Evolutionary conservation across 2,888 invertebrate species (phyloP), one percentile per base, ranked within the genome.

Genomic region (Hybos culiciformis): DNA sequence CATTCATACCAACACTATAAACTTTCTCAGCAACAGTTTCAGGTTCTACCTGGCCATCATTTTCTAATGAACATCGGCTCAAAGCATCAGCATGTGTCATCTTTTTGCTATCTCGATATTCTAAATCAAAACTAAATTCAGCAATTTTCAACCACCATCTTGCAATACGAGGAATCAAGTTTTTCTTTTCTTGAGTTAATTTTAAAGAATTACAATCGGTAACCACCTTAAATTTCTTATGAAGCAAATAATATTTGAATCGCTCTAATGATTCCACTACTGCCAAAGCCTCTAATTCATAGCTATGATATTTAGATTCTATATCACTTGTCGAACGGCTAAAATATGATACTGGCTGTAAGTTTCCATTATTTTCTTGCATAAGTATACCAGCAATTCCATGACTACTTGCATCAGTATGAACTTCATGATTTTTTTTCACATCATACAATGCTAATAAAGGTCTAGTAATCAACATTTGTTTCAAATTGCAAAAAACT

Each of bases 131-230:
- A 21, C 38, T 32, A 15, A 21, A 42, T 32, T 42, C 37, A 12
- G 24, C 17, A 9, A 36, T 39, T 20, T 23, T 32, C 12, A 44
- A 19, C 44, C 39, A 44, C 44, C 44, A 41, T 11, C 44, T 6
- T 21, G 40, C 44, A n/a, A 44, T 40, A 11, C 41, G 18, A 14
- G 40, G 40, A 14, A 44, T 29, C 12, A 40, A 12, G 7, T 41
- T 15, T 14, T 33, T 44, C 14, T 44, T 44, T 26, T 17, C 14
- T 1, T 36, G 39, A 2, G 39, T 39, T 7, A 39, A 17, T 36
- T 29, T 24, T 7, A 44, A 17, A 9, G 36, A n/a, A 11, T 36
- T 36, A 20, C 44, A 44, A 9, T 44, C 44, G 3, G 44, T 44
- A 3, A 44, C 40, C 14, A 44, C 17, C 7, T 9, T 40, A 15